phyloP scores from a whole-genome alignment of 2,113 vertebrate genomes.

The Chelonoidis abingdonii region DNA sequence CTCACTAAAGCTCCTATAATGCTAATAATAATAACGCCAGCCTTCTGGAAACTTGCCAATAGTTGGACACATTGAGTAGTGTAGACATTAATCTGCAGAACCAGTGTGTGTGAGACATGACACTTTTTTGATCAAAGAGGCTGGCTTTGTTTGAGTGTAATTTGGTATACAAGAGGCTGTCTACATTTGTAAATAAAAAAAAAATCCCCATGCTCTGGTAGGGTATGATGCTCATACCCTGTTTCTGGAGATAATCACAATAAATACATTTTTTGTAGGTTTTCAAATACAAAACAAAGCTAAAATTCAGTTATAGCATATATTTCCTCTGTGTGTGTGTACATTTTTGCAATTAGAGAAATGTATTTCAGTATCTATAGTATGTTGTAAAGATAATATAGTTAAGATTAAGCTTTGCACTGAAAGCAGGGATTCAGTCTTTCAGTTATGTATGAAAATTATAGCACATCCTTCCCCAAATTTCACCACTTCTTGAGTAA shows the following conservation, averaged over 20 bases:
- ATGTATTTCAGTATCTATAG: not conserved
- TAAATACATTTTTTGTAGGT: not conserved
- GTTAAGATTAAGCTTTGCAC: not conserved
- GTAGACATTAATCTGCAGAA: not conserved
- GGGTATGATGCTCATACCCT: not conserved
- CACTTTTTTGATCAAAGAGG: not conserved
- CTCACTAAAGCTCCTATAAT: not conserved
- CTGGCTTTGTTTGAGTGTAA: not conserved
- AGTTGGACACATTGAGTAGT: not conserved
- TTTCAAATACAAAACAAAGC: not conserved
- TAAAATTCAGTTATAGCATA: not conserved
- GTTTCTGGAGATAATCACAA: not conserved
- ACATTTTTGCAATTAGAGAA: not conserved
- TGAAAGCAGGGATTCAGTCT: not conserved
- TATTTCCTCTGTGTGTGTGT: not conserved
- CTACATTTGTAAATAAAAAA: too few relatives aligned
- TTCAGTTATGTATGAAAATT: not conserved
- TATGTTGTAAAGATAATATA: not conserved
- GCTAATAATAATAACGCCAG: not conserved
- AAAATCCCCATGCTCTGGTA: not conserved
- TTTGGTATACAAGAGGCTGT: not conserved
- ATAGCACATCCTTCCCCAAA: not conserved
- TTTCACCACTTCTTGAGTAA: not conserved
- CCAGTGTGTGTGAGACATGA: not conserved
- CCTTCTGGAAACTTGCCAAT: not conserved